Conservation (phyloP, 2,797 vertebrate species). For the Premnoplex brunnescens region DNA sequence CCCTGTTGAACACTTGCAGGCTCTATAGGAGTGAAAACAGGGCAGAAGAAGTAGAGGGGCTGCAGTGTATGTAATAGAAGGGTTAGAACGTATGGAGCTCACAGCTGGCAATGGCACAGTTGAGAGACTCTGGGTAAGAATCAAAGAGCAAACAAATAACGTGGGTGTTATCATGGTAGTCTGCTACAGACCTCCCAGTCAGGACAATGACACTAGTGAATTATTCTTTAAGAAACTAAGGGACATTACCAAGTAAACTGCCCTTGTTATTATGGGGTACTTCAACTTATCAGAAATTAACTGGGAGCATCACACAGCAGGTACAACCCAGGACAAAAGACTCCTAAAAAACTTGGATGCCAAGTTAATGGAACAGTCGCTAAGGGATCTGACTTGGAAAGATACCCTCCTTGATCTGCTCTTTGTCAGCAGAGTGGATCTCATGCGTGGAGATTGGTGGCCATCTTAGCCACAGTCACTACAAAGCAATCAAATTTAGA, state of each 20-base stretch:
- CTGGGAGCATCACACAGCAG: not conserved
- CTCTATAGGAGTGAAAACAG: not conserved
- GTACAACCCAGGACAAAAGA: not conserved
- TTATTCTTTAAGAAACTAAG: not conserved
- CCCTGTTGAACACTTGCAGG: not conserved
- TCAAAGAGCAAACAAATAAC: not conserved
- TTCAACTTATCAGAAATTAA: not conserved
- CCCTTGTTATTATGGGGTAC: not conserved
- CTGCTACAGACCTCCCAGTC: not conserved
- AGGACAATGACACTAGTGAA: not conserved
- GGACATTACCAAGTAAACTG: not conserved
- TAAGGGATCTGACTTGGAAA: not conserved
- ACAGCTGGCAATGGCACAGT: not conserved
- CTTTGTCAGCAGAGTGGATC: not conserved
- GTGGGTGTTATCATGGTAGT: not conserved
- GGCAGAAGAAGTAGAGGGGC: not conserved
- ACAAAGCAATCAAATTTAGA: not conserved
- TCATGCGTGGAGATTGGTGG: not conserved
- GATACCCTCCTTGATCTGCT: not conserved
- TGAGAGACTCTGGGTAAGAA: not conserved
- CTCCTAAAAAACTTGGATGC: not conserved
- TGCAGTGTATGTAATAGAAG: not conserved
- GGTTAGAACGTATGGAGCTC: not conserved
- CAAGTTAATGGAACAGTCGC: not conserved
- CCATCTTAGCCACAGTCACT: not conserved